These are phyloP conservation scores for Taphrorychus bicolor DNA, from an alignment of 2,888 invertebrate genomes.

Conservation along the genomic window DNA sequence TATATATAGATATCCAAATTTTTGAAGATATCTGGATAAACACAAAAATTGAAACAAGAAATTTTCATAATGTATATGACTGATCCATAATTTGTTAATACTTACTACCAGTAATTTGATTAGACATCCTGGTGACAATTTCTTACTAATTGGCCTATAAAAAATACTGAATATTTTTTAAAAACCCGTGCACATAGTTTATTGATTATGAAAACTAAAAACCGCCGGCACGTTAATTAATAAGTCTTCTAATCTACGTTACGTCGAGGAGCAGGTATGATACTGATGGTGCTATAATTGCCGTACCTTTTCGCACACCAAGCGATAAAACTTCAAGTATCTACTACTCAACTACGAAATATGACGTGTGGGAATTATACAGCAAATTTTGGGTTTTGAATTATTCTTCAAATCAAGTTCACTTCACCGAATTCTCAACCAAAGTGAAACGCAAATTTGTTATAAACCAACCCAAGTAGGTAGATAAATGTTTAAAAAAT, in stretches of 20 bases:
- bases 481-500: not conserved
- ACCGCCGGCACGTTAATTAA: not conserved
- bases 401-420: not conserved
- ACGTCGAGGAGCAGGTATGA: not conserved
- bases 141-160: not conserved
- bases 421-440: not conserved
- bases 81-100: not conserved
- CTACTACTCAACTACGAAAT: constrained; percentile 12
- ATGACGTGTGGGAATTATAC: constrained; percentile 17
- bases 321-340: constrained; percentile 29
- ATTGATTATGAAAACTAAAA: not conserved
- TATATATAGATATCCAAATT: too few species aligned
- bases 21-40: too few species aligned
- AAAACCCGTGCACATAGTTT: not conserved
- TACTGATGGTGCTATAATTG: not conserved
- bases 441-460: not conserved
- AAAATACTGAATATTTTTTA: not conserved
- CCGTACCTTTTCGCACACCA: constrained; percentile 16
- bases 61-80: too few species aligned
- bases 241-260: not conserved
- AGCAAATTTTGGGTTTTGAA: constrained; percentile 9
- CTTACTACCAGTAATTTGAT: not conserved
- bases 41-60: too few species aligned
- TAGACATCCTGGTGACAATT: not conserved
- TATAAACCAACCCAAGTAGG: not conserved